Evolutionary conservation across 2,113 vertebrate genomes (phyloP).

Genomic region (Picathartes gymnocephalus): DNA sequence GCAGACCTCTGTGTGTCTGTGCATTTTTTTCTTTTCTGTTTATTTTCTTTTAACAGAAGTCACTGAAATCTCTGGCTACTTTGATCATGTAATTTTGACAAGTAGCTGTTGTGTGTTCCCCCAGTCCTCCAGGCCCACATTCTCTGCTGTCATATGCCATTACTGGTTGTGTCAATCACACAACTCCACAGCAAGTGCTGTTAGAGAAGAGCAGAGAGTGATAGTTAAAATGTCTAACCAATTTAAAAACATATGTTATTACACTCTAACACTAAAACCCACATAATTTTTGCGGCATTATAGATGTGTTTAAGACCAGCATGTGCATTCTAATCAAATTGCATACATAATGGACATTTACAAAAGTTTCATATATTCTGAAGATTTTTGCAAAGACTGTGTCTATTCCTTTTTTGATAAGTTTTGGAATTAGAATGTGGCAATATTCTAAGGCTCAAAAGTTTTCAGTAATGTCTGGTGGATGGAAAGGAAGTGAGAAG

Average conservation of each 20-base stretch:
- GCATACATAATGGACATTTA: background rate
- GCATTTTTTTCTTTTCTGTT: constrained; percentile 13
- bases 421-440: background rate
- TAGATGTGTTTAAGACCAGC: background rate
- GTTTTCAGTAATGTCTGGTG: background rate
- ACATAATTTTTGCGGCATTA: background rate
- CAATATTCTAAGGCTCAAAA: background rate
- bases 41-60: constrained; percentile 29
- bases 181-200: background rate
- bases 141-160: constrained; percentile 2
- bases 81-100: constrained; percentile 35
- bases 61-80: background rate
- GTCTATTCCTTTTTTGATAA: background rate
- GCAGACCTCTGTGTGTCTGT: background rate
- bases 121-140: background rate
- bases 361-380: background rate
- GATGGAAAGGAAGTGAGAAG: background rate
- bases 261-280: background rate
- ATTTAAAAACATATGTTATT: background rate
- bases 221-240: constrained; percentile 22
- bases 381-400: background rate
- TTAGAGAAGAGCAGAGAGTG: background rate
- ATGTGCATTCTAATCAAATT: background rate
- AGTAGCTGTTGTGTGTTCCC: constrained; percentile 10
- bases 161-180: constrained; percentile 24